Evolutionary conservation across 1,140 invertebrate genomes (phyloP), one percentile per base, ranked within the genome.

Genomic region (Wasmannia auropunctata): DNA sequence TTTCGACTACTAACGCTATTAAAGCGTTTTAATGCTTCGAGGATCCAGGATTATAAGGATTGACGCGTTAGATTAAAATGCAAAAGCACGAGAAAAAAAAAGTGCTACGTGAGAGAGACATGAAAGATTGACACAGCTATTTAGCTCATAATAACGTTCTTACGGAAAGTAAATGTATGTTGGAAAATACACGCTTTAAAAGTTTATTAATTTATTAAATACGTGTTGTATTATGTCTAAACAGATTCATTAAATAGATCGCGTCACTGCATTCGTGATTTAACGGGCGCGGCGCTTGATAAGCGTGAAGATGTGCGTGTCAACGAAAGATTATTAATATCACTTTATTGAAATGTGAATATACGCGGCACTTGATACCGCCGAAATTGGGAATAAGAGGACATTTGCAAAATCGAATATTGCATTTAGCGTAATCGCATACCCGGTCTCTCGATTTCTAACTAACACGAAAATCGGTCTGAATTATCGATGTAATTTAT

Each of bases 401-500:
- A 43, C 51, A 72, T 19, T 19, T 43, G 51, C 19, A 58, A 74
- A 83, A 83, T 58, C 37, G 40, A 37, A 83, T 46, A 72, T 72
- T 72, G 67, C 51, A 60, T 83, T 72, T 31, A 43, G 40, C 65
- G 65, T 72, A 72, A 81, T 81, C 79, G 79, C 40, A 34, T 58
- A 58, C 60, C 54, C 79, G 19, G 28, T 81, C 49, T 14, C 79
- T 72, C 51, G 79, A 43, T 83, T 74, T 74, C 79, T 72, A 74
- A 43, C 79, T 83, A 62, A 72, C 51, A 69, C 67, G 54, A 83
- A 58, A 83, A 83, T 58, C 65, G 49, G 34, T 54, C 37, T 74
- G 54, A 28, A 83, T 83, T 83, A 83, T 74, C 79, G 79, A n/a
- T 83, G 43, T 83, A 83, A 83, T 83, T 83, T 83, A 83, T 83